Evolutionary conservation across 2,797 vertebrate species (phyloP).

Genomic region (Falco cherrug): DNA sequence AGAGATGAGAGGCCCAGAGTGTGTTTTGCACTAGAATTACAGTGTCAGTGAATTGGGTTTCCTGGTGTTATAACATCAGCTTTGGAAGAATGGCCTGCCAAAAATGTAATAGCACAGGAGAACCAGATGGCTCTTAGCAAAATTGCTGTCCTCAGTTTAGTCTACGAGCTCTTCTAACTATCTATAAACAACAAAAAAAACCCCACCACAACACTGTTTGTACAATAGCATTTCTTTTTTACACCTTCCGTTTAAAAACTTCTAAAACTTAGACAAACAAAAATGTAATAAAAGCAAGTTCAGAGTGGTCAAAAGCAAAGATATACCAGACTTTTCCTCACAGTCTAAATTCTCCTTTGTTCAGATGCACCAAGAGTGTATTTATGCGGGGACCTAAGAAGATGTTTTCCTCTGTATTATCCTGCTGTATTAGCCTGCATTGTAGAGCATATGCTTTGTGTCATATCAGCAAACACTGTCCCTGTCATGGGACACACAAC

Average conservation of each 20-base stretch:
- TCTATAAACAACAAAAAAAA: neutral
- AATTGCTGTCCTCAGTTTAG: neutral
- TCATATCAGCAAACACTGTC: neutral
- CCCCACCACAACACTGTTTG: neutral
- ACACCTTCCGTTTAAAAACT: neutral
- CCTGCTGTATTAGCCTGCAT: neutral
- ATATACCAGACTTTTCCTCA: neutral
- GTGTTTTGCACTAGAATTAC: neutral
- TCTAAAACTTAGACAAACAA: neutral
- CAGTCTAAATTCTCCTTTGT: neutral
- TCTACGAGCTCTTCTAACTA: neutral
- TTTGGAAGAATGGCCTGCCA: neutral
- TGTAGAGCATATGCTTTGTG: neutral
- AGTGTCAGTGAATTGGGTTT: neutral
- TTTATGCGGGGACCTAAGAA: neutral
- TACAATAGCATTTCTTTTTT: neutral
- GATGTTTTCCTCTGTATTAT: neutral
- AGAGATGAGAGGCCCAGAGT: neutral
- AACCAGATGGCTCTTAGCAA: neutral
- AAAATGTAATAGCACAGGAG: neutral
- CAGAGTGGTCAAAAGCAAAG: neutral
- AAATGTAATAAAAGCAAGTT: neutral
- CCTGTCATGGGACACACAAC: neutral
- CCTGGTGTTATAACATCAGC: neutral
- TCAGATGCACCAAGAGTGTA: neutral